phyloP scores from a whole-genome alignment of 2,888 invertebrate genomes.

The Acanthosepion lycidas region DNA sequence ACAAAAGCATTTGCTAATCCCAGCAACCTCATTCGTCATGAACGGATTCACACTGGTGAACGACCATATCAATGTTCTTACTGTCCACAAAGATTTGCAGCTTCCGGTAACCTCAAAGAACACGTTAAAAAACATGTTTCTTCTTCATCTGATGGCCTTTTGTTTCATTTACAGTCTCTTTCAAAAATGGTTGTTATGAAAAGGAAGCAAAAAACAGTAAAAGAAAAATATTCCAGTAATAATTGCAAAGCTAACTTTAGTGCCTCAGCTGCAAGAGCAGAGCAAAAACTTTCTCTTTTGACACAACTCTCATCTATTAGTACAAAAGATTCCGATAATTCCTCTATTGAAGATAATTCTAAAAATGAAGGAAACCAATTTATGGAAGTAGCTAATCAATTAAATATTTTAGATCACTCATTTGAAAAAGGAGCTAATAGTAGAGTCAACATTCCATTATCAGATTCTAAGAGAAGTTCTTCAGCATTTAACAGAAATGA shows the following conservation, averaged over 20 bases:
- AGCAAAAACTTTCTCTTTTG: background rate
- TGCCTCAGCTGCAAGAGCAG: background rate
- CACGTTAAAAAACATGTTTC: background rate
- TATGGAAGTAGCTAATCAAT: background rate
- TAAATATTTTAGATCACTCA: background rate
- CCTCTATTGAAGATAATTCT: background rate
- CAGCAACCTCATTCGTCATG: slow-evolving; percentile 38
- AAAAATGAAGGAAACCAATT: background rate
- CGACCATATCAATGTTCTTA: background rate
- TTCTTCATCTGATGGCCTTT: too few relatives aligned
- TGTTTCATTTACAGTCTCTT: background rate
- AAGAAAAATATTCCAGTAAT: background rate
- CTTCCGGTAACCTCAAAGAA: slow-evolving; percentile 35
- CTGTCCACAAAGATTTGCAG: slow-evolving; percentile 2
- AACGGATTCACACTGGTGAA: slow-evolving; percentile 36
- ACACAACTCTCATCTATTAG: background rate
- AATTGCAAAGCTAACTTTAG: background rate
- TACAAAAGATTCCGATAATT: background rate
- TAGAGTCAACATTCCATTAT: background rate
- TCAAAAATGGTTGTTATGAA: background rate
- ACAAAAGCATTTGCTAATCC: slow-evolving; percentile 37
- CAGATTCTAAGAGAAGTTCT: background rate
- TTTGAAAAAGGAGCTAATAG: background rate
- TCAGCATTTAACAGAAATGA: background rate
- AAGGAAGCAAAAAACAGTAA: background rate